Conservation (phyloP, 2,888 invertebrate genomes). For the Tachina grossa region DNA sequence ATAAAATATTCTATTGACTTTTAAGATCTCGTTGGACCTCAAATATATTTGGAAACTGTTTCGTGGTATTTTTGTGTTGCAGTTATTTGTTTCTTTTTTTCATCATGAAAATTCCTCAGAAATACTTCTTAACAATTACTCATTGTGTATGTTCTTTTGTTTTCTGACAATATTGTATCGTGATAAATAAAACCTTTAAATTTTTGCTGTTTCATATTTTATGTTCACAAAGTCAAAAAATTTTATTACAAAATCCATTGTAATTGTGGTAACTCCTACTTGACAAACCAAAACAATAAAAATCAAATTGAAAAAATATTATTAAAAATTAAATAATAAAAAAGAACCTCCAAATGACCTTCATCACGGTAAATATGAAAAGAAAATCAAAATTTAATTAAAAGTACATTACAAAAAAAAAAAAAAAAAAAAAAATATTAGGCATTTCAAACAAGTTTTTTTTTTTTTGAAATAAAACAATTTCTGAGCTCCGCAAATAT, state of each 20-base stretch:
- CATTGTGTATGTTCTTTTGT: slow-evolving; percentile 1
- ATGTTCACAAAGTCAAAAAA: slow-evolving; percentile 49
- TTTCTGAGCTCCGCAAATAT: slow-evolving; percentile 9
- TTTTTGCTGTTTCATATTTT: slow-evolving; percentile 19
- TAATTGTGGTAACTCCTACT: slow-evolving; percentile 56
- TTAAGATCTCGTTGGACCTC: background rate
- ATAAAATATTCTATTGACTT: too few relatives aligned
- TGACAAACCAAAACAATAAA: slow-evolving; percentile 53
- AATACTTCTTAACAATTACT: background rate
- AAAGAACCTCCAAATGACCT: slow-evolving; percentile 62
- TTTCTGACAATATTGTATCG: slow-evolving; percentile 12
- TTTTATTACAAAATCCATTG: slow-evolving; percentile 39
- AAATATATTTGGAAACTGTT: background rate
- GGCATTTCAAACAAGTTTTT: slow-evolving; percentile 16
- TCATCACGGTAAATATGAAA: slow-evolving; percentile 35
- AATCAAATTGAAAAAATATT: slow-evolving; percentile 20
- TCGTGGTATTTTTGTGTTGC: background rate
- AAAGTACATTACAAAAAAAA: slow-evolving; percentile 14
- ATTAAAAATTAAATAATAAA: slow-evolving; percentile 47
- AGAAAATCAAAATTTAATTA: slow-evolving; percentile 31
- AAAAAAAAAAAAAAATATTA: slow-evolving; percentile 1
- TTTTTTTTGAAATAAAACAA: slow-evolving; percentile 14
- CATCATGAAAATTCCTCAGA: background rate
- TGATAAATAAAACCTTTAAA: slow-evolving; percentile 24
- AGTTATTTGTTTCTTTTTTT: slow-evolving; percentile 2